Base-by-base conservation (phyloP, 1,140 invertebrate genomes). In the Ganaspis sp. region DNA sequence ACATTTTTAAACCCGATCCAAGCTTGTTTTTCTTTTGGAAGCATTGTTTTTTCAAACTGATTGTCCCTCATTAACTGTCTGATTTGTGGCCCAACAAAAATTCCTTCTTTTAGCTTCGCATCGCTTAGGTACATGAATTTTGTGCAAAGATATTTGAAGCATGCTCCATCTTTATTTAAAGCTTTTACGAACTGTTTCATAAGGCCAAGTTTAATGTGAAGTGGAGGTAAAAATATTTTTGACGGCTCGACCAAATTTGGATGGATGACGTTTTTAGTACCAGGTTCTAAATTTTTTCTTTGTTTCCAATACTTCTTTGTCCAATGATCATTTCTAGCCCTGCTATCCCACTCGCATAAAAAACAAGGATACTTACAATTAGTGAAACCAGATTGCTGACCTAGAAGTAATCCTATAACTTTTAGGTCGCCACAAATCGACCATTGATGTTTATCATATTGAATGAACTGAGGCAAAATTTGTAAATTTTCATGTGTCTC, bases 61-160 rank as follows among this genome's bases (percentile, higher is more conserved):
- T 58, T 64, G 78, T 84, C 75, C 9, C 38, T 76, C 45, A 79
- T 76, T 15, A 85, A 70, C 23, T 76, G 71, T 69, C 81, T 76
- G 29, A 84, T 84, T 29, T 84, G 42, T 34, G 84, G 75, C 21
- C 82, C 81, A 58, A 75, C 78, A 75, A 85, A 84, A 49, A 42
- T 42, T 42, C 40, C 8, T 9, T 42, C 11, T 42, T 42, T 42
- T 9, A 42, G 9, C 11, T 42, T 42, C 11, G 2, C 29, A 34
- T 34, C 29, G 6, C 29, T 34, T 34, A 34, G 6, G 2, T 34
- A 6, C 6, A 34, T 9, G 11, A 42, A 42, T 9, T 15, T 42
- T 4, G 1, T 9, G 12, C 40, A 12, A 42, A 42, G 40, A 42
- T 42, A 42, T 42, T 42, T 42, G 40, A 42, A 42, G 11, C 40